A percentile compares a stretch with the other conserved stretches of the same genome.
Evolutionary conservation across 92 coral and sea anemone genomes (phyloP).

Genomic region (Parazoanthus atlanticus): DNA sequence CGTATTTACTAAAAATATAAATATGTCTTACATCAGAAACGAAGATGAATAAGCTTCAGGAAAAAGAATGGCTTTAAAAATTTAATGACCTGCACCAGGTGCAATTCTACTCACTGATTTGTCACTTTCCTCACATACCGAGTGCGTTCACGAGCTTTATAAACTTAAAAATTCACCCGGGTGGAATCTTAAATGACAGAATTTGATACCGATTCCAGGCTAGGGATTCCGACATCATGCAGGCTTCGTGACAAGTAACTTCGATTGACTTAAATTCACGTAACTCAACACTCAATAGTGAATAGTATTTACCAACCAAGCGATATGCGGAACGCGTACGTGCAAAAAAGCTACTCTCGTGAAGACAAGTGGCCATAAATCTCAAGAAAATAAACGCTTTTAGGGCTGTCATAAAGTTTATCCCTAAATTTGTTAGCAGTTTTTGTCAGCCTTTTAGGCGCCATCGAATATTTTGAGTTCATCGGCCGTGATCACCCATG

Average conservation of each 20-base stretch:
- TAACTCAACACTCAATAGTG: background rate
- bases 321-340: background rate
- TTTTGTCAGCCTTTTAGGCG: background rate
- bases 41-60: conserved; percentile 42
- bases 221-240: background rate
- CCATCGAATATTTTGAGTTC: background rate
- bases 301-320: background rate
- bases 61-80: conserved; percentile 55
- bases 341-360: background rate
- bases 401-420: background rate
- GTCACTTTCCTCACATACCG: conserved; percentile 11
- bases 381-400: background rate
- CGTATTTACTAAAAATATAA: conserved; percentile 12
- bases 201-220: background rate
- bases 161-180: background rate
- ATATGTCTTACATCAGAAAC: conserved; percentile 19
- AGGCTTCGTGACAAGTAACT: background rate
- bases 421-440: background rate
- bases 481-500: conserved; percentile 3
- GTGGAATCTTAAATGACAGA: background rate
- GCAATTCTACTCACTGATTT: conserved; percentile 25
- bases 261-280: background rate
- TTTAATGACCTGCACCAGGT: conserved; percentile 68
- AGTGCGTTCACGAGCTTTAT: background rate
- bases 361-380: background rate